These are phyloP conservation scores for Leucoptera coffeella DNA, from an alignment of 2,888 invertebrate genomes.

Conservation along the genomic window DNA sequence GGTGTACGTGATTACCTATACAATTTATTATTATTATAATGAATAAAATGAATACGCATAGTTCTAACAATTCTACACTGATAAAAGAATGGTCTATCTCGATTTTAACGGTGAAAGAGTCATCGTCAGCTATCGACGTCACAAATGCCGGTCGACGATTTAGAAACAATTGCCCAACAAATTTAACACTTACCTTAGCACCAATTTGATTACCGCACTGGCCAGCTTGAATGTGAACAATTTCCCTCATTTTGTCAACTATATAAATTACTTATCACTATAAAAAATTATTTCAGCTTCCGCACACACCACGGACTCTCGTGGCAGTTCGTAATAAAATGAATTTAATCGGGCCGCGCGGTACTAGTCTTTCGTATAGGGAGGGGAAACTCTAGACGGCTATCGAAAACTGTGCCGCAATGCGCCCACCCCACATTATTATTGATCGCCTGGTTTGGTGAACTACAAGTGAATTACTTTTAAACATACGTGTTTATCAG, in stretches of 20 bases:
- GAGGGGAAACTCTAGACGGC: slow-evolving; percentile 11
- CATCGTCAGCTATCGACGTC: background rate
- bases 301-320: slow-evolving; percentile 44
- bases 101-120: no score
- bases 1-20: background rate
- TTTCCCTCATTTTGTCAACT: slow-evolving; percentile 63
- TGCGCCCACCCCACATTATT: no score
- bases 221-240: slow-evolving; percentile 57
- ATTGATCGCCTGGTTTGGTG: no score
- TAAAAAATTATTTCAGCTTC: slow-evolving; percentile 31
- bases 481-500: no score
- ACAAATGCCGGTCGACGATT: slow-evolving; percentile 39
- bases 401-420: slow-evolving; percentile 42
- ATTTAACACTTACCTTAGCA: slow-evolving; percentile 52
- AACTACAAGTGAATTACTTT: no score
- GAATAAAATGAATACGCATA: background rate
- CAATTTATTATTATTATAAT: background rate
- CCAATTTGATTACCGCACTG: slow-evolving; percentile 49
- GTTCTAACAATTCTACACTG: no score
- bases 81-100: no score
- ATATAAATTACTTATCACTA: slow-evolving; percentile 45
- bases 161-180: slow-evolving; percentile 10
- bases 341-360: slow-evolving; percentile 24
- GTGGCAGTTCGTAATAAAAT: slow-evolving; percentile 33
- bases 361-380: slow-evolving; percentile 31